These are phyloP conservation scores for Andrena dorsata DNA, from an alignment of 2,888 invertebrate species.

Conservation along the genomic window DNA sequence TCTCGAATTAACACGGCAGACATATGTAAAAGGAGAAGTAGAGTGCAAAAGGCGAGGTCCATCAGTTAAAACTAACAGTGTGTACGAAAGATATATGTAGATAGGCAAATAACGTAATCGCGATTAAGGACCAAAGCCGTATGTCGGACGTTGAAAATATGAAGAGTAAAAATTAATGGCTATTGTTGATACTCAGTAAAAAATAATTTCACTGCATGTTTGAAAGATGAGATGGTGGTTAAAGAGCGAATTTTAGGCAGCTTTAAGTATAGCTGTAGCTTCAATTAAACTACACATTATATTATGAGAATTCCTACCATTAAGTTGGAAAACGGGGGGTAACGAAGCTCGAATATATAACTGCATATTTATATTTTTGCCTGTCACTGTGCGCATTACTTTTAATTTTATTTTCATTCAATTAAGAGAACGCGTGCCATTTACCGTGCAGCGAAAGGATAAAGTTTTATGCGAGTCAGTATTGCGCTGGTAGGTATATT, in stretches of 20 bases:
- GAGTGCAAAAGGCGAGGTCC: no score
- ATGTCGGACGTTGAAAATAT: no score
- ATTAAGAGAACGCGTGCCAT: not conserved
- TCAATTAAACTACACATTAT: slow-evolving; percentile 1
- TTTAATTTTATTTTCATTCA: slow-evolving; percentile 6
- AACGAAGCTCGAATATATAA: not conserved
- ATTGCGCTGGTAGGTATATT: not conserved
- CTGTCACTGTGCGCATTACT: not conserved
- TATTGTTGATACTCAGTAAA: no score
- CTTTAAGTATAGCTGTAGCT: not conserved
- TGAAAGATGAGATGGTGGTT: no score
- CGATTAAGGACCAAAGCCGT: no score
- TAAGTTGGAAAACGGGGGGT: not conserved
- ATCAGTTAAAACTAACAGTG: no score
- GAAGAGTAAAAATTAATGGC: no score
- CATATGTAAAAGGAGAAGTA: no score
- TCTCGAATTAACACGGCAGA: no score
- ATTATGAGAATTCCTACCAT: not conserved
- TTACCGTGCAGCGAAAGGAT: not conserved
- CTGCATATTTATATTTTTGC: not conserved
- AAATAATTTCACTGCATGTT: no score
- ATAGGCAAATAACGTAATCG: no score
- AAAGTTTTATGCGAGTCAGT: not conserved
- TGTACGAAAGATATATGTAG: no score
- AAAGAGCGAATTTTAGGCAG: not conserved